Percentiles rank a stretch among this genome's conserved stretches.
phyloP scores from a whole-genome alignment of 2,113 vertebrate genomes.

The Misgurnus anguillicaudatus region DNA sequence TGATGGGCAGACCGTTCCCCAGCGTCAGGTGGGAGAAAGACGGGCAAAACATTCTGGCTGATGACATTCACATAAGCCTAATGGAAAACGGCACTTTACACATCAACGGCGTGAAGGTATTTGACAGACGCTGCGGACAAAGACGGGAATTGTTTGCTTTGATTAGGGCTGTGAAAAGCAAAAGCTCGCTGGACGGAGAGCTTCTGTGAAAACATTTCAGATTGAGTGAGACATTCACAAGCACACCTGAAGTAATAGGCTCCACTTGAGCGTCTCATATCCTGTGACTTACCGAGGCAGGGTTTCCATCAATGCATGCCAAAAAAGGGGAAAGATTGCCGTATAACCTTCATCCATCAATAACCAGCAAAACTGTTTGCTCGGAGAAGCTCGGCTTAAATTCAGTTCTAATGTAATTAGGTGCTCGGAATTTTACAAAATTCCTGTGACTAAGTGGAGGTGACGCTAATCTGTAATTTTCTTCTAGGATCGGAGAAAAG shows the following conservation, averaged over 20 bases:
- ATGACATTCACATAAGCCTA: constrained; percentile 75
- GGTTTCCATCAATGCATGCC: constrained; percentile 9
- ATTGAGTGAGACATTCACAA: constrained; percentile 33
- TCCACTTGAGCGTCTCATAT: constrained; percentile 49
- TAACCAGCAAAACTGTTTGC: constrained; percentile 21
- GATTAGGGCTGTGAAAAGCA: constrained; percentile 32
- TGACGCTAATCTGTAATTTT: constrained; percentile 65
- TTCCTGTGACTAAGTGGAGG: constrained; percentile 65
- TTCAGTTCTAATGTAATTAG: constrained; percentile 33
- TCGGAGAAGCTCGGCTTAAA: neutral
- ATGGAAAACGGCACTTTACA: constrained; percentile 89
- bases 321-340: neutral
- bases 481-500: constrained; percentile 44
- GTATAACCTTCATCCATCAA: constrained; percentile 7
- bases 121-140: constrained; percentile 36
- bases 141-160: constrained; percentile 45
- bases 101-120: constrained; percentile 82
- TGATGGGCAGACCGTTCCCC: constrained; percentile 73
- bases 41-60: constrained; percentile 75
- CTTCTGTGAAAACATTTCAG: constrained; percentile 33
- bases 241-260: constrained; percentile 29
- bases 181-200: constrained; percentile 29
- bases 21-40: constrained; percentile 88
- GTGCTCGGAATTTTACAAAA: neutral
- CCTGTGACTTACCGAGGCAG: constrained; percentile 60